phyloP scores from a whole-genome alignment of 2,113 vertebrate species.

The Empidonax alnorum region DNA sequence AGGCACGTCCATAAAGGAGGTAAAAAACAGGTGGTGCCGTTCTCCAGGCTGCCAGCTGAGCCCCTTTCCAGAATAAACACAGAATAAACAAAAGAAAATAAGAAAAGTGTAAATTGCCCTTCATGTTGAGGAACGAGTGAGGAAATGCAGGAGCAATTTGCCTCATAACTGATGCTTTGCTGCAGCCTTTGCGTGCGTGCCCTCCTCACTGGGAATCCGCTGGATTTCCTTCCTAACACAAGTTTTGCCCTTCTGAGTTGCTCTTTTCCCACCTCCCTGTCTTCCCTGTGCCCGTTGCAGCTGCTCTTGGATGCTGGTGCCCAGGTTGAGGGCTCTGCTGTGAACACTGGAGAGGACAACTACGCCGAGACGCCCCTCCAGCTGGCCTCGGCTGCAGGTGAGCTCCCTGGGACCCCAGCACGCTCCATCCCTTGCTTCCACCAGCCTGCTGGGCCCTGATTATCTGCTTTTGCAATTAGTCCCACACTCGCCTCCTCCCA shows the following conservation, averaged over 20 bases:
- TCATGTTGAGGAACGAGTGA: not conserved
- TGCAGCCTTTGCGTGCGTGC: not conserved
- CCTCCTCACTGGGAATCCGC: not conserved
- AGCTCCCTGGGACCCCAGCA: not conserved
- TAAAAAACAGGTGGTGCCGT: not conserved
- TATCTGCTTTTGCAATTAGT: not conserved
- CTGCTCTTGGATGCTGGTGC: slow-evolving; percentile 94
- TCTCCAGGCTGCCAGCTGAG: not conserved
- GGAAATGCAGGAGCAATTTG: not conserved
- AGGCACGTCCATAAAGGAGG: not conserved
- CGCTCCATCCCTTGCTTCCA: not conserved
- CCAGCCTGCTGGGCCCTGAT: not conserved
- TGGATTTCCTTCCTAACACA: not conserved
- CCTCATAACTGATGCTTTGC: not conserved
- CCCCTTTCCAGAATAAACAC: not conserved
- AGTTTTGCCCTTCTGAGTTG: not conserved
- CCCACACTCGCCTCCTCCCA: not conserved
- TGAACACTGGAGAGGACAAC: slow-evolving; percentile 89
- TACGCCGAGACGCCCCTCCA: slow-evolving; percentile 91
- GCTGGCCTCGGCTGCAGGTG: slow-evolving; percentile 96
- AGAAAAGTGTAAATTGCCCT: not conserved
- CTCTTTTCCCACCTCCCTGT: not conserved
- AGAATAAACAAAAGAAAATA: not conserved
- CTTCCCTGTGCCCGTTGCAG: slow-evolving; percentile 65
- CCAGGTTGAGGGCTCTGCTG: slow-evolving; percentile 89